A percentile compares a stretch with the other conserved stretches of the same genome.
Evolutionary conservation across 2,888 invertebrate genomes (phyloP).

Genomic region (Phlogophora meticulosa): DNA sequence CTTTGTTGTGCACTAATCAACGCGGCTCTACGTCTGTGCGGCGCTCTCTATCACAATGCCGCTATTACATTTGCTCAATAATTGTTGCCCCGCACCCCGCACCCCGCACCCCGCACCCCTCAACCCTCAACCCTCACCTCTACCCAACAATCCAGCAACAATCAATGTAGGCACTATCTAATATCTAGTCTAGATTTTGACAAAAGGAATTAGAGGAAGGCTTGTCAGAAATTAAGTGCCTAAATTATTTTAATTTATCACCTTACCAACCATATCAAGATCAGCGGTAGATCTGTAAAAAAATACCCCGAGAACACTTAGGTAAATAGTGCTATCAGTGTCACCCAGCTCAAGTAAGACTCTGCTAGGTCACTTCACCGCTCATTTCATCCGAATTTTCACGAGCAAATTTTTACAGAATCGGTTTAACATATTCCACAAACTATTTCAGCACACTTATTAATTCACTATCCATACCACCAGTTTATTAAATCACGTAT

Average conservation of each 20-base stretch:
- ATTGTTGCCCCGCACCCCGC: constrained; percentile 79
- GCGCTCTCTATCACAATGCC: constrained; percentile 87
- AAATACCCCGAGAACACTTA: no score
- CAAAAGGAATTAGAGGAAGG: no score
- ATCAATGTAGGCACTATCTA: constrained; percentile 29
- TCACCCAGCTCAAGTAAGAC: no score
- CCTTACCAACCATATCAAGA: no score
- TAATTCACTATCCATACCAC: background rate
- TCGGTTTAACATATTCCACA: background rate
- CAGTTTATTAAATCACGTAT: constrained; percentile 14
- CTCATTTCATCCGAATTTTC: no score
- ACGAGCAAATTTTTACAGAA: background rate
- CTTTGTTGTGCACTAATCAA: constrained; percentile 84
- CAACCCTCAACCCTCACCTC: no score
- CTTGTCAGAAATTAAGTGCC: no score
- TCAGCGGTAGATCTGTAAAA: no score
- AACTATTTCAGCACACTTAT: background rate
- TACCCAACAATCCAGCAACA: constrained; percentile 24
- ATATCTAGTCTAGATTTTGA: constrained; percentile 11
- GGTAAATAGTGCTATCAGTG: no score
- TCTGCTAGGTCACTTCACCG: no score
- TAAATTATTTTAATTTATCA: no score
- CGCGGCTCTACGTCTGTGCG: constrained; percentile 82
- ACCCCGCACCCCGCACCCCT: constrained; percentile 65
- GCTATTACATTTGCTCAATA: constrained; percentile 91